phyloP scores from a whole-genome alignment of 2,888 invertebrate genomes.

The Esperia sulphurella region DNA sequence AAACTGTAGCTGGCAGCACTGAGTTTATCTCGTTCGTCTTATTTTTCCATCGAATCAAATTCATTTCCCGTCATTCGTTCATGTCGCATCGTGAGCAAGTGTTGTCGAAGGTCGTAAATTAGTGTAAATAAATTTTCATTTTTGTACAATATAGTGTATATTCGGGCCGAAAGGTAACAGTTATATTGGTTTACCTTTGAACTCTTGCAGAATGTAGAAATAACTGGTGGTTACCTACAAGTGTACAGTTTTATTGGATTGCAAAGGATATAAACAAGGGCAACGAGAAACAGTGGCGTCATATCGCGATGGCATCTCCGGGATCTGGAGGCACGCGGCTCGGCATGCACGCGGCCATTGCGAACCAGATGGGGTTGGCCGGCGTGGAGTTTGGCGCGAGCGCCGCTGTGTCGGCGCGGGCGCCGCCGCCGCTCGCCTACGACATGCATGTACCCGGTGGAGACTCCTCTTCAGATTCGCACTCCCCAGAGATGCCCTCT shows the following conservation, averaged over 20 bases:
- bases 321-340: conserved; percentile 40
- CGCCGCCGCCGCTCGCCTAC: conserved; percentile 37
- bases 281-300: conserved; percentile 1
- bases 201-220: not conserved
- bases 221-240: not conserved
- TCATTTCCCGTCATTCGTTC: not conserved
- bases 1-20: too few species aligned
- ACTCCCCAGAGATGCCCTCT: conserved; percentile 57
- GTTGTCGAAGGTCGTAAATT: not conserved
- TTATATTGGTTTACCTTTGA: not conserved
- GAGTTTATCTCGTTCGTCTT: not conserved
- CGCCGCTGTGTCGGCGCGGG: conserved; percentile 40
- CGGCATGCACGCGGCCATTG: conserved; percentile 40
- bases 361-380: conserved; percentile 37
- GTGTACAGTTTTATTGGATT: conserved; percentile 5
- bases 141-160: not conserved
- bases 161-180: not conserved
- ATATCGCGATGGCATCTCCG: conserved; percentile 51
- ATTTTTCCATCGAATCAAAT: not conserved
- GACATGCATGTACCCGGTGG: conserved; percentile 39
- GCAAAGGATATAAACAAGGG: conserved; percentile 6
- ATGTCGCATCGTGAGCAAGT: not conserved
- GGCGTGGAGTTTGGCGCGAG: conserved; percentile 46
- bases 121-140: not conserved
- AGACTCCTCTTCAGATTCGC: conserved; percentile 69